Conservation (phyloP, 2,113 vertebrate species). For the Crotalus viridis region DNA sequence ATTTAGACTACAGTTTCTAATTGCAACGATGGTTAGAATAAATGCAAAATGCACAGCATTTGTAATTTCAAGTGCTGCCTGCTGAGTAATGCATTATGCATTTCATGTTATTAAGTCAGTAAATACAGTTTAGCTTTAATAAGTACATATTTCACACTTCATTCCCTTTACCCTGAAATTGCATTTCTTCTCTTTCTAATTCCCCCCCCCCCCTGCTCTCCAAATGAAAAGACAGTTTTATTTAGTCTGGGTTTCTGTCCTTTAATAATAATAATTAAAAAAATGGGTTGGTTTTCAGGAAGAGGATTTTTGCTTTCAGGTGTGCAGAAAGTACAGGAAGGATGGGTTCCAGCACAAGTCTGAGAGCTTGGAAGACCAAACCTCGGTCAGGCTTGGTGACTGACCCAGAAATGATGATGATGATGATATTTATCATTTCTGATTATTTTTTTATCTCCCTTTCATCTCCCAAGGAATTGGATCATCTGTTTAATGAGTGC, state of each 20-base stretch:
- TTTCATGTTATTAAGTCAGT: background rate
- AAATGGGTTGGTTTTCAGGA: background rate
- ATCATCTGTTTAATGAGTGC: background rate
- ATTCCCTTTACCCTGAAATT: background rate
- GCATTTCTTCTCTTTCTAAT: background rate
- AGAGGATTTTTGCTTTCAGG: background rate
- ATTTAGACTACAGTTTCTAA: background rate
- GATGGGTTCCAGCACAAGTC: background rate
- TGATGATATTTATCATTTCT: background rate
- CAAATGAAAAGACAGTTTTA: background rate
- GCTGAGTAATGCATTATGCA: slow-evolving; percentile 1
- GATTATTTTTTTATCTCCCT: background rate
- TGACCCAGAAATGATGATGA: background rate
- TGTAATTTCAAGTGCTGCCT: background rate
- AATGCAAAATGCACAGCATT: background rate
- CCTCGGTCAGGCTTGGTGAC: background rate
- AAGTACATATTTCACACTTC: background rate
- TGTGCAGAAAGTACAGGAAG: background rate
- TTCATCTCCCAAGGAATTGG: background rate
- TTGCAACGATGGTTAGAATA: background rate
- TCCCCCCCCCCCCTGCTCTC: background rate
- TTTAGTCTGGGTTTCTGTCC: background rate
- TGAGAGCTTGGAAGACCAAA: background rate
- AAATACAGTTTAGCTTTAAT: background rate
- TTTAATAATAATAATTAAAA: background rate